Percentiles rank a stretch among this genome's conserved stretches.
phyloP scores from a whole-genome alignment of 2,113 vertebrate genomes.

The Corynorhinus townsendii region DNA sequence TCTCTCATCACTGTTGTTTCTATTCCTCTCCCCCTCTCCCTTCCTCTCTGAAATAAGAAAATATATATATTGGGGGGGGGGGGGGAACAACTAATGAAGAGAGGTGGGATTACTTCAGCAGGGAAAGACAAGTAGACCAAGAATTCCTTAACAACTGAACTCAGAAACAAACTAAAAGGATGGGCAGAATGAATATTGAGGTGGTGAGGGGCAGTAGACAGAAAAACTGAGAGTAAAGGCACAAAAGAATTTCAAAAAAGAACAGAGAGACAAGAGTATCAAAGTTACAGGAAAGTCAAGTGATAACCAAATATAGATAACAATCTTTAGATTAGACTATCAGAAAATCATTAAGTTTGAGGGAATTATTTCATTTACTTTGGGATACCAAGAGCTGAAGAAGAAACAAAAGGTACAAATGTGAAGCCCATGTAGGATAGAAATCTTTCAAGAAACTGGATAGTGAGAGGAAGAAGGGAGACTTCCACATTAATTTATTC shows the following conservation, averaged over 20 bases:
- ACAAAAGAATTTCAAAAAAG: conserved; percentile 21
- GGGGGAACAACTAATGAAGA: no score
- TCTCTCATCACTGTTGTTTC: no score
- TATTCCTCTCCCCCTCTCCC: no score
- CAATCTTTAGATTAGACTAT: background rate
- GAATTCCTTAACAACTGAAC: background rate
- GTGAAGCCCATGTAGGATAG: background rate
- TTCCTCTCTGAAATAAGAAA: no score
- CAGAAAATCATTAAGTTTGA: conserved; percentile 23
- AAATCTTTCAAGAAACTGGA: conserved; percentile 14
- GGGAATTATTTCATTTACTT: conserved; percentile 31
- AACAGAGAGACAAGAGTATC: background rate
- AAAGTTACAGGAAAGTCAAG: conserved; percentile 40
- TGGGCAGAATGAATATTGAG: background rate
- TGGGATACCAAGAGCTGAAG: background rate
- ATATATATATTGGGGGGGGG: no score
- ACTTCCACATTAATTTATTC: background rate
- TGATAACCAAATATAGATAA: background rate
- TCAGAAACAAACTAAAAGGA: conserved; percentile 7
- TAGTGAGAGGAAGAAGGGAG: background rate
- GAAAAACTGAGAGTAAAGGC: background rate
- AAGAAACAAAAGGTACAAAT: conserved; percentile 32
- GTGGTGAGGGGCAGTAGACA: background rate
- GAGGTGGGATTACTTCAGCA: conserved; percentile 13
- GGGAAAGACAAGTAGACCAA: background rate